Evolutionary conservation across 2,113 vertebrate genomes (phyloP), one percentile per base, ranked within the genome.

Genomic region (Micromys minutus): DNA sequence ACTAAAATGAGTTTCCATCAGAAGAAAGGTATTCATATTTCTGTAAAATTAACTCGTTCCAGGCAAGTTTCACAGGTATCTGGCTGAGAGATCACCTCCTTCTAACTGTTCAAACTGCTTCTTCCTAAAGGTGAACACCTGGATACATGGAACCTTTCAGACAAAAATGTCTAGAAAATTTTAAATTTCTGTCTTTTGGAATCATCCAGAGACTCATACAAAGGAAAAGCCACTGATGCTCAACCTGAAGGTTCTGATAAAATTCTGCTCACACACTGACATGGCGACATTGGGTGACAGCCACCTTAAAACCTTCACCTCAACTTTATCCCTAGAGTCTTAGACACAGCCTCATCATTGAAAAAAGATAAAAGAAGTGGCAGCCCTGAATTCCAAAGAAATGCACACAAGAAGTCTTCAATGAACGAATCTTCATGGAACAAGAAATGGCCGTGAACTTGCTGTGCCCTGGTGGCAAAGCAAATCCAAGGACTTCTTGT

Each of bases 301-400:
- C 26, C 84, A 65, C 9, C 76, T 88, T 77, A 94, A 80, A 88
- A 74, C 21, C 55, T n/a, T 93, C 47, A 86, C 21, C 16, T 39
- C 8, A 65, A 52, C n/a, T 89, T 93, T 86, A 94, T 77, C 24
- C 50, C 4, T 26, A 80, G n/a, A n/a, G 11, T 52, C 42, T 92
- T 47, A 91, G 63, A 24, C 45, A 90, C 21, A 95, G 45, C n/a
- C 75, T 91, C 55, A n/a, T 86, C 74, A 81, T 83, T 57, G 45
- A 36, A 36, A 67, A 67, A 67, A 67, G 65, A 57, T 45, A 79
- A 76, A 90, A 96, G 63, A 95, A 96, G 91, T 2, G 3, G 47
- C 88, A 74, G 92, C 42, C 67, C 75, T 74, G 57, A 94, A 87
- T 94, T 97, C 36, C 39, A 92, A 89, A 95, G 69, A 90, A 83